Evolutionary conservation across 2,888 invertebrate species (phyloP).

Genomic region (Drosophila lutescens): DNA sequence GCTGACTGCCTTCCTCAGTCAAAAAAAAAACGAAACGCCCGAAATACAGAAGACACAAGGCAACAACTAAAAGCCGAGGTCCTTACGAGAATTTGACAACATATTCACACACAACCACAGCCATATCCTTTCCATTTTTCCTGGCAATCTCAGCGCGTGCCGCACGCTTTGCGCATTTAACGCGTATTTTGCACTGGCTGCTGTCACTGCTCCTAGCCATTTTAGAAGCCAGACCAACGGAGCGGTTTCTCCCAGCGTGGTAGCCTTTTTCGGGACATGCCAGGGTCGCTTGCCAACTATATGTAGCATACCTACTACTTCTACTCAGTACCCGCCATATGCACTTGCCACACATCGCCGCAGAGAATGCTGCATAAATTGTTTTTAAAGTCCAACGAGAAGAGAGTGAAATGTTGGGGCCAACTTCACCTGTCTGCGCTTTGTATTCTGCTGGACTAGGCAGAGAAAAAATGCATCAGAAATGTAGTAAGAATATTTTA

Average conservation of each 20-base stretch:
- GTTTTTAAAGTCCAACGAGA: conserved; percentile 61
- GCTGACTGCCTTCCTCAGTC: conserved; percentile 60
- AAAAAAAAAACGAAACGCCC: conserved; percentile 3
- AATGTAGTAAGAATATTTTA: neutral
- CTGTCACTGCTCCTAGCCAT: conserved; percentile 25
- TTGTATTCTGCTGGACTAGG: neutral
- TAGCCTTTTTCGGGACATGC: conserved; percentile 30
- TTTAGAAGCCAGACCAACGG: conserved; percentile 24
- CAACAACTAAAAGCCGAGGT: conserved; percentile 57
- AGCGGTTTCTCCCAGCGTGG: conserved; percentile 9
- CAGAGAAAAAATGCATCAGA: neutral
- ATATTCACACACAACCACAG: conserved; percentile 71
- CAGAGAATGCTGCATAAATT: conserved; percentile 70
- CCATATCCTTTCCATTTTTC: conserved; percentile 18
- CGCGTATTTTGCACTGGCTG: conserved; percentile 73
- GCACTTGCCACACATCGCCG: conserved; percentile 26
- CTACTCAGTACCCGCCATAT: conserved; percentile 20
- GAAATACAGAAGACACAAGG: conserved; percentile 24
- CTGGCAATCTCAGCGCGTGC: conserved; percentile 75
- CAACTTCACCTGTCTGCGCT: conserved; percentile 36
- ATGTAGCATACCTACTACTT: conserved; percentile 1
- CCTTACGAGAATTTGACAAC: conserved; percentile 79
- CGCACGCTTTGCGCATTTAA: conserved; percentile 78
- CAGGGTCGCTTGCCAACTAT: conserved; percentile 25
- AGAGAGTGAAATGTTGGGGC: conserved; percentile 68